phyloP scores from a whole-genome alignment of 35 echinoderm and acorn worm genomes.

The Amphiura filiformis region DNA sequence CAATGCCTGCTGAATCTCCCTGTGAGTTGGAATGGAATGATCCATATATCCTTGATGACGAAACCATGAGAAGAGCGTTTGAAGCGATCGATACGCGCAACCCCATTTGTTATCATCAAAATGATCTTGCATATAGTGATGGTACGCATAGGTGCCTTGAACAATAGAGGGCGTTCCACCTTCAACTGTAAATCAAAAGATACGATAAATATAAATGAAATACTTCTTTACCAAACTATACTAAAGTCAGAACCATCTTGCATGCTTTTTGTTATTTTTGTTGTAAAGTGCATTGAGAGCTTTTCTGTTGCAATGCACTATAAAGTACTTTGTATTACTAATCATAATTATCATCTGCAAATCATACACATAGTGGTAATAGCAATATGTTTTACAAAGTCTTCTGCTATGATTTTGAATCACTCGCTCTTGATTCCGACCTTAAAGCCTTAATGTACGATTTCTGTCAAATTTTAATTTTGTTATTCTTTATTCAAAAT shows the following conservation, averaged over 20 bases:
- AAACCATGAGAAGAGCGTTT: slow-evolving; percentile 94
- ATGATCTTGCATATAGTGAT: slow-evolving; percentile 97
- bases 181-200: slow-evolving; percentile 48
- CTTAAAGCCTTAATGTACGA: too few species aligned
- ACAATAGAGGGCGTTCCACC: slow-evolving; percentile 62
- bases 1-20: slow-evolving; percentile 91
- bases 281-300: too few species aligned
- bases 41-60: slow-evolving; percentile 72
- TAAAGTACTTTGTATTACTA: neutral
- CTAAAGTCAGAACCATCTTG: neutral
- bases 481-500: too few species aligned
- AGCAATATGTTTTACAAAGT: too few species aligned
- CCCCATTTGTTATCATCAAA: slow-evolving; percentile 95
- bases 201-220: neutral
- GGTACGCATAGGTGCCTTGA: slow-evolving; percentile 83
- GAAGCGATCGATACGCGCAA: slow-evolving; percentile 90
- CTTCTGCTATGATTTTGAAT: too few species aligned
- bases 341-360: too few species aligned
- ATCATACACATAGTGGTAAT: too few species aligned
- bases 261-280: neutral
- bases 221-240: neutral
- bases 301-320: too few species aligned
- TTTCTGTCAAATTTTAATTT: too few species aligned
- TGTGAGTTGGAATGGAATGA: slow-evolving; percentile 65
- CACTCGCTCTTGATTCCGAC: too few species aligned